Conservation (phyloP, 2,888 invertebrate species). For the Schizotus pectinicornis region DNA sequence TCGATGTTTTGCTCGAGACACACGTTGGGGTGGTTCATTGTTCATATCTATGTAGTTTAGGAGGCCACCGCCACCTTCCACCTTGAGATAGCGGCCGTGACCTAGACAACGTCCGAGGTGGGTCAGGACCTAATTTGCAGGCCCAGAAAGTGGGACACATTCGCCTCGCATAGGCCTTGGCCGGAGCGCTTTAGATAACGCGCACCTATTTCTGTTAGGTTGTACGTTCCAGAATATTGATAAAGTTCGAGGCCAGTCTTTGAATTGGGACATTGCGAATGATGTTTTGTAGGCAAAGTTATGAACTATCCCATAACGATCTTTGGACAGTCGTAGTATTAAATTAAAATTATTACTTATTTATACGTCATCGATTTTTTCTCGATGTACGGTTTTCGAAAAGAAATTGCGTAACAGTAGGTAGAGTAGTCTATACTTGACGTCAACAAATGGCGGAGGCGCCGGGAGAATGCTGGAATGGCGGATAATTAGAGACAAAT, state of each 20-base stretch:
- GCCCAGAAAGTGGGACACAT: background rate
- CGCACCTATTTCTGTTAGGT: background rate
- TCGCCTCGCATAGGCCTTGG: slow-evolving; percentile 1
- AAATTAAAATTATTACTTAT: no score
- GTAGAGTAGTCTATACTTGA: no score
- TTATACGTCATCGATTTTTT: no score
- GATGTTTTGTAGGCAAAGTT: no score
- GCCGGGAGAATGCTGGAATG: no score
- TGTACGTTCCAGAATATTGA: background rate
- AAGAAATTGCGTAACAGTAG: no score
- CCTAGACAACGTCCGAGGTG: slow-evolving; percentile 23
- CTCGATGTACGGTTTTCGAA: no score
- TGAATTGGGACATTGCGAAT: no score
- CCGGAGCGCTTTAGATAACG: background rate
- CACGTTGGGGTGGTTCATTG: slow-evolving; percentile 17
- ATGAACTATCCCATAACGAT: no score
- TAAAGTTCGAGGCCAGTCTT: background rate
- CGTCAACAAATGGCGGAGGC: no score
- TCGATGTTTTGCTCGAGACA: slow-evolving; percentile 7
- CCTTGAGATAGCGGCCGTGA: slow-evolving; percentile 28
- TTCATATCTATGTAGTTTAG: slow-evolving; percentile 27
- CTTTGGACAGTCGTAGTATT: no score
- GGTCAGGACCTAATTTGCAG: slow-evolving; percentile 13
- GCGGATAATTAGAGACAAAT: no score
- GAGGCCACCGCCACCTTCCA: slow-evolving; percentile 14